A percentile compares a stretch with the other conserved stretches of the same genome.
phyloP scores from a whole-genome alignment of 2,797 vertebrate genomes.

The Gymnoscopelus microlampas region DNA sequence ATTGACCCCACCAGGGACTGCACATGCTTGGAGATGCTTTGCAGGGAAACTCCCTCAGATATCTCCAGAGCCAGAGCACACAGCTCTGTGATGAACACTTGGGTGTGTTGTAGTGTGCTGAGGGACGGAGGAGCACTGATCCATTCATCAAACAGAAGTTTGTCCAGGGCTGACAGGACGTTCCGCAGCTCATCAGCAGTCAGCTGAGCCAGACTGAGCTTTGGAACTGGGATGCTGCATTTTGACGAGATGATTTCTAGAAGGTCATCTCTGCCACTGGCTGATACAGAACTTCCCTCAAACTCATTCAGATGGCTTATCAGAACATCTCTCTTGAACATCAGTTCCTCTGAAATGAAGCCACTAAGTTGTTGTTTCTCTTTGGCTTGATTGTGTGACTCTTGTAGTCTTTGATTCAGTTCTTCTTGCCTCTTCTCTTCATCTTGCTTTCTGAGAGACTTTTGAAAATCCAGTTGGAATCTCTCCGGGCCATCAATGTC shows the following conservation, averaged over 20 bases:
- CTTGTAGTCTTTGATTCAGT: slow-evolving; percentile 11
- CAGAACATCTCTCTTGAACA: not conserved
- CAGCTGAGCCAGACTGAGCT: slow-evolving; percentile 10
- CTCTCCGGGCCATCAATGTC: slow-evolving; percentile 1
- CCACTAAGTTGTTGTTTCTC: not conserved
- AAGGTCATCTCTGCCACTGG: slow-evolving; percentile 1
- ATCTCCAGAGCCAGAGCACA: slow-evolving; percentile 15
- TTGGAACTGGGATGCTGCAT: slow-evolving; percentile 4
- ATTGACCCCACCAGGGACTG: slow-evolving; percentile 19
- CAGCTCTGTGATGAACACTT: slow-evolving; percentile 23
- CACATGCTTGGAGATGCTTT: not conserved
- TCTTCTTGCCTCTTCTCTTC: no score
- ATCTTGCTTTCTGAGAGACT: slow-evolving; percentile 9
- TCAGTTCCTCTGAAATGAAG: not conserved
- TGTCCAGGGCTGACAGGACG: slow-evolving; percentile 9
- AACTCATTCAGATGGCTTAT: slow-evolving; percentile 20
- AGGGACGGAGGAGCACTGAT: slow-evolving; percentile 14
- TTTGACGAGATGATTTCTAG: slow-evolving; percentile 18
- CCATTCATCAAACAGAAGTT: slow-evolving; percentile 29
- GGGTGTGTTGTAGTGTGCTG: slow-evolving; percentile 18
- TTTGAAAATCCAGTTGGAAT: not conserved
- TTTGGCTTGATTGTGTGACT: slow-evolving; percentile 9
- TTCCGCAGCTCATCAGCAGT: slow-evolving; percentile 5
- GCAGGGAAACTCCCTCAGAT: slow-evolving; percentile 6
- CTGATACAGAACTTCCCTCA: not conserved